Percentiles rank a stretch among this genome's conserved stretches.
Evolutionary conservation across 2,888 invertebrate genomes (phyloP).

Genomic region (Heteromyza rotundicornis): DNA sequence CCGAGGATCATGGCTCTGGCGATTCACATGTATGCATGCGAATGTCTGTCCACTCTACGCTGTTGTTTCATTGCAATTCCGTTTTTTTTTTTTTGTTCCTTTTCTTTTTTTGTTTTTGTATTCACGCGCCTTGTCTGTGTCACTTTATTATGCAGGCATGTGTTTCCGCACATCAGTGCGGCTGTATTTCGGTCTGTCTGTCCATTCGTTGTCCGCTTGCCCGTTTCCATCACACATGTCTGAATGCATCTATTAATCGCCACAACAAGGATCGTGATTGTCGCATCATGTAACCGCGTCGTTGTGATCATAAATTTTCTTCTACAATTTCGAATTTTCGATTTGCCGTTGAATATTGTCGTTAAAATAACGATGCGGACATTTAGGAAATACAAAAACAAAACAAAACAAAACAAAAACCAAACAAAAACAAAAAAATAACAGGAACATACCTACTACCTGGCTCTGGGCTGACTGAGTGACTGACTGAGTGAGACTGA

Average conservation of each 20-base stretch:
- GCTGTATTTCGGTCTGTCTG: not conserved
- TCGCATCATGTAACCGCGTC: conserved; percentile 41
- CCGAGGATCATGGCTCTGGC: not conserved
- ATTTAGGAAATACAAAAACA: not conserved
- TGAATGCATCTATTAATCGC: conserved; percentile 21
- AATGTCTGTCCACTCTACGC: not conserved
- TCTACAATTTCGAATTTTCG: conserved; percentile 5
- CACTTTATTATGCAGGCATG: conserved; percentile 32
- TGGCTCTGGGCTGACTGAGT: not conserved
- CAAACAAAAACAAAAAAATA: too few relatives aligned
- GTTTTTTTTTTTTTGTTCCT: not conserved
- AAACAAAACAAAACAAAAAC: too few relatives aligned
- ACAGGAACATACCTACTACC: too few relatives aligned
- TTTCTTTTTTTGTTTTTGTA: not conserved
- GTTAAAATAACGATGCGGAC: not conserved
- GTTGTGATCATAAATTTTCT: conserved; percentile 38
- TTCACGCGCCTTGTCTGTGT: conserved; percentile 18
- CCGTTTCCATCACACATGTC: not conserved
- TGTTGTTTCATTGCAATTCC: conserved; percentile 12
- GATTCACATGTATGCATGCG: too few relatives aligned
- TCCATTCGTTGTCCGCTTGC: conserved; percentile 3
- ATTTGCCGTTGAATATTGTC: conserved; percentile 1
- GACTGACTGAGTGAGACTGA: not conserved
- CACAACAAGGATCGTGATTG: conserved; percentile 38
- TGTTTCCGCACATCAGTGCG: conserved; percentile 30